Percentiles rank a stretch among this genome's conserved stretches.
Conservation (phyloP, 2,888 invertebrate genomes). For the Pachydiplax longipennis region DNA sequence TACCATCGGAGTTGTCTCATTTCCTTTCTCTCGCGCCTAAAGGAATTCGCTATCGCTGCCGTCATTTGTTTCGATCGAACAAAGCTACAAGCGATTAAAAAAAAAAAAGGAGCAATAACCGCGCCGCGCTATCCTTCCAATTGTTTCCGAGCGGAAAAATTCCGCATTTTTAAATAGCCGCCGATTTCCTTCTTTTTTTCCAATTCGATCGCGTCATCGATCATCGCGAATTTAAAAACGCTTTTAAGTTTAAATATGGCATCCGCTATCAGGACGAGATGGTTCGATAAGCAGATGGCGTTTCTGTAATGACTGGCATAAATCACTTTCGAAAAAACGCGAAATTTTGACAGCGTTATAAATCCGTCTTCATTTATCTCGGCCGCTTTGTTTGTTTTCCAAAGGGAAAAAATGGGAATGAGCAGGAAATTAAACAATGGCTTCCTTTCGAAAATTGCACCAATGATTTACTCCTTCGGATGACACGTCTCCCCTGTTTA, state of each 20-base stretch:
- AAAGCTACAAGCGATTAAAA: neutral
- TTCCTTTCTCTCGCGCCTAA: neutral
- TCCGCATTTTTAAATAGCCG: neutral
- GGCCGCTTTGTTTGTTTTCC: neutral
- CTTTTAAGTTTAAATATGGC: neutral
- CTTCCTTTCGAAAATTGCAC: neutral
- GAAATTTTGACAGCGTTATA: neutral
- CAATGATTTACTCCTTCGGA: neutral
- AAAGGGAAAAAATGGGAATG: neutral
- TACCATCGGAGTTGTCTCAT: neutral
- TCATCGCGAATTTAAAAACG: neutral
- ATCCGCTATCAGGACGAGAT: neutral
- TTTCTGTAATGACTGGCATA: neutral
- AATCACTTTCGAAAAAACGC: neutral
- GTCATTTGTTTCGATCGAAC: neutral
- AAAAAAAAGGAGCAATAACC: neutral
- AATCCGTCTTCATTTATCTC: neutral
- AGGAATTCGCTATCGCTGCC: neutral
- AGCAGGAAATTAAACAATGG: neutral
- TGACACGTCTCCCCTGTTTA: neutral
- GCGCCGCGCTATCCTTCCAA: neutral
- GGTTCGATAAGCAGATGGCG: neutral
- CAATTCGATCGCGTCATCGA: neutral
- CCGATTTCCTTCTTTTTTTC: neutral
- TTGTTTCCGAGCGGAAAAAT: neutral